phyloP scores from a whole-genome alignment of 2,797 vertebrate genomes.

The Hoplostethus mediterraneus region DNA sequence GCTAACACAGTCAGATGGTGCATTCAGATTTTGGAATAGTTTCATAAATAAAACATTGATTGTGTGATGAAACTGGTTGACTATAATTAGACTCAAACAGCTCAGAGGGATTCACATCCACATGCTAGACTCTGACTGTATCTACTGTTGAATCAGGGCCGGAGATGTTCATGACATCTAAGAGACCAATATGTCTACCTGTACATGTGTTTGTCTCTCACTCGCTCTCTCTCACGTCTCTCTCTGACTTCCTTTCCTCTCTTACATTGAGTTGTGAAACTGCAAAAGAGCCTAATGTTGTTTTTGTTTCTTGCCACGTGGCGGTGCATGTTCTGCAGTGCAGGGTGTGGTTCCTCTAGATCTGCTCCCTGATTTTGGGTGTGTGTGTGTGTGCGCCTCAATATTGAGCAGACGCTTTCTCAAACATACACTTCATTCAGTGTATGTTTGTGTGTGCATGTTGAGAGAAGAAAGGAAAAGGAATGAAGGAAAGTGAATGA shows the following conservation, averaged over 20 bases:
- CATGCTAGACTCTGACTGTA: constrained; percentile 24
- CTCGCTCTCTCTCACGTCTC: constrained; percentile 24
- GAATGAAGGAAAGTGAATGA: too few relatives aligned
- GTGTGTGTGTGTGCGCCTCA: constrained; percentile 39
- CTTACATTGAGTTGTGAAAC: constrained; percentile 52
- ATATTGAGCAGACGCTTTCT: constrained; percentile 39
- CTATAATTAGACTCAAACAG: constrained; percentile 60
- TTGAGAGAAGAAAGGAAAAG: too few relatives aligned
- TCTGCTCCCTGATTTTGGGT: constrained; percentile 65
- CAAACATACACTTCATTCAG: constrained; percentile 19
- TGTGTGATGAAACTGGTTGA: constrained; percentile 45
- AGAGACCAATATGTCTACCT: constrained; percentile 20
- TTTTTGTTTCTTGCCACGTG: constrained; percentile 76
- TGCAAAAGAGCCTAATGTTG: constrained; percentile 61
- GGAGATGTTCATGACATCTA: constrained; percentile 17
- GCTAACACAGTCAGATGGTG: constrained; percentile 29
- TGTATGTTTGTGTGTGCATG: too few relatives aligned
- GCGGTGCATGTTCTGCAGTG: constrained; percentile 52
- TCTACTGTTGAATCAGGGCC: constrained; percentile 12
- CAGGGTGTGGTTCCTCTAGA: constrained; percentile 76
- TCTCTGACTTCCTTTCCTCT: constrained; percentile 37
- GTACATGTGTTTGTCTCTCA: constrained; percentile 23
- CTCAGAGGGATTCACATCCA: constrained; percentile 17
- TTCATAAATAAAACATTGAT: constrained; percentile 69
- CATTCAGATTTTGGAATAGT: constrained; percentile 44